Evolutionary conservation across 2,888 invertebrate genomes (phyloP).

Genomic region (Stenoptilia bipunctidactyla): DNA sequence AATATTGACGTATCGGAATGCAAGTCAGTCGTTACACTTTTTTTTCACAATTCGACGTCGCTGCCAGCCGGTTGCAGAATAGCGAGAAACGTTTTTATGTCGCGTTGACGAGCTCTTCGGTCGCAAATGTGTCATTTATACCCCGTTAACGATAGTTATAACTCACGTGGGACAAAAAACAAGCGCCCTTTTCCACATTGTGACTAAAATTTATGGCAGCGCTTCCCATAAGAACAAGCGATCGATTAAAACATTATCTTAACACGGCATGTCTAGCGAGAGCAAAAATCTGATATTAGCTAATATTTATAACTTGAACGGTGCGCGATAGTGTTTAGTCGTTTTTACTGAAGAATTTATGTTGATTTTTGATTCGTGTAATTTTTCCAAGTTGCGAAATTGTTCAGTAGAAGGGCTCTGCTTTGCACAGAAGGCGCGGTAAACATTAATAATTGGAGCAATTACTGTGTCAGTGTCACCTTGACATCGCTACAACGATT

Average conservation of each 20-base stretch:
- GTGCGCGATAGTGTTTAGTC: too few relatives aligned
- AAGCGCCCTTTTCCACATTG: neutral
- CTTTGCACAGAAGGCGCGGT: conserved; percentile 27
- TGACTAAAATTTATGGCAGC: neutral
- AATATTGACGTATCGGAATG: conserved; percentile 33
- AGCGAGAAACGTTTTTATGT: conserved; percentile 28
- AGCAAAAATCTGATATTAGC: too few relatives aligned
- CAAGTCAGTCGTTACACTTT: conserved; percentile 27
- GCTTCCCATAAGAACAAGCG: too few relatives aligned
- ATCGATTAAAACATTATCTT: too few relatives aligned
- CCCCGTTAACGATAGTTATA: conserved; percentile 5
- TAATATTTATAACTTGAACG: too few relatives aligned
- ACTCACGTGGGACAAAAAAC: too few relatives aligned
- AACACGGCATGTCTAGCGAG: too few relatives aligned
- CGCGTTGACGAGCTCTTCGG: conserved; percentile 29
- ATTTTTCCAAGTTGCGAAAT: conserved; percentile 21
- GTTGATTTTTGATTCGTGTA: too few relatives aligned
- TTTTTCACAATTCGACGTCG: conserved; percentile 36
- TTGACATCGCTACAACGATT: conserved; percentile 23
- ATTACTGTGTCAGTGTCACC: conserved; percentile 42
- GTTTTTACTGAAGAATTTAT: too few relatives aligned
- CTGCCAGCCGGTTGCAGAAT: conserved; percentile 30
- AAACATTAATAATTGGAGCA: conserved; percentile 42
- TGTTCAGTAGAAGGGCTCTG: conserved; percentile 29
- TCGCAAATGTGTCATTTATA: conserved; percentile 40